Base-by-base conservation (phyloP, 2,797 vertebrate species). In the Balearica regulorum region DNA sequence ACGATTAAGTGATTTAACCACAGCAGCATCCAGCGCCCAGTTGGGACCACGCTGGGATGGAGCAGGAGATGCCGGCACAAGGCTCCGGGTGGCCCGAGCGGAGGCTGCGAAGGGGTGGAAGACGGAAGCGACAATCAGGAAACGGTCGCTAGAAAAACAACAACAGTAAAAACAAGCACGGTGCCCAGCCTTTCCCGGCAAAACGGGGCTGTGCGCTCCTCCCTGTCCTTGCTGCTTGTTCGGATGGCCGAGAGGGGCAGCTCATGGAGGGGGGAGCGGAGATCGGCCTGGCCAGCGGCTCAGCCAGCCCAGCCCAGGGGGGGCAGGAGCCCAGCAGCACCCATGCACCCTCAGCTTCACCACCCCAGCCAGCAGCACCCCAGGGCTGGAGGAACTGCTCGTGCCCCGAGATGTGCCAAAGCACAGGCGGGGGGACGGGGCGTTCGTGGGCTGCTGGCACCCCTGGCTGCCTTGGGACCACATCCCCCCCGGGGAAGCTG, bases 241-340 rank as follows among this genome's bases (percentile, higher is more conserved):
- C 1, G 1, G 41, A 8, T 1, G 25, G 53, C 8, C 3, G 11
- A 60, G 68, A 41, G 54, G 35, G 68, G 35, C 69, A 58, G 41
- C 20, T 26, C 20, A 9, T 60, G 3, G 5, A 26, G 22, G 41
- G 22, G 43, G 17, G 9, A 37, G 48, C 6, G 0, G 13, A 11
- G 19, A 20, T 9, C 0, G 2, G 26, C 37, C 25, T 0, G 2
- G 70, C 5, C n/a, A 3, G n/a, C 4, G 2, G 75, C 58, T n/a
- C 28, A 25, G 57, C 43, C 26, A 24, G 39, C 6, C 29, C 51
- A 22, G 14, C n/a, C 16, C 33, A n/a, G 43, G 16, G 11, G 22
- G 55, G 39, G 39, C 28, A 39, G 55, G 39, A 70, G 13, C 64
- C 3, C 8, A 22, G 76, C 37, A 25, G 62, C 16, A 43, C 33